These are phyloP conservation scores for Pecten maximus DNA, from an alignment of 2,888 invertebrate species.

Conservation along the genomic window DNA sequence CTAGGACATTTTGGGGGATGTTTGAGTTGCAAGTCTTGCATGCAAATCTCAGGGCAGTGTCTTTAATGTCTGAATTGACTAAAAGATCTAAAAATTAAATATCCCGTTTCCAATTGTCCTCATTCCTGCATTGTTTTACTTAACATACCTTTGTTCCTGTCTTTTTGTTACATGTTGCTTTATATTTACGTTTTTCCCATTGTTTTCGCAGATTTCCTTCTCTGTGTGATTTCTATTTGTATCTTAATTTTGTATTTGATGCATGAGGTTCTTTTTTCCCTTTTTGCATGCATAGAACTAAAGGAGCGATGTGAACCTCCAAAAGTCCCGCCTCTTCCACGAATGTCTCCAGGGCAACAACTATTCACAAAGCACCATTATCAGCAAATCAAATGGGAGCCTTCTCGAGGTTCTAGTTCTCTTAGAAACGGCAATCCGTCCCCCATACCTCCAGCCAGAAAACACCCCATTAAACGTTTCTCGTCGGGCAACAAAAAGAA, in stretches of 20 bases:
- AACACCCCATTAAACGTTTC: constrained; percentile 43
- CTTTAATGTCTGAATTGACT: background rate
- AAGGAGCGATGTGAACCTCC: constrained; percentile 55
- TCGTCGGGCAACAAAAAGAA: constrained; percentile 43
- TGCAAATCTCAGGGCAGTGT: background rate
- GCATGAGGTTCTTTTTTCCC: constrained; percentile 35
- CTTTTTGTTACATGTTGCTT: background rate
- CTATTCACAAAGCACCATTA: constrained; percentile 64
- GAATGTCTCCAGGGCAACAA: constrained; percentile 56
- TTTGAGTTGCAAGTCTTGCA: background rate
- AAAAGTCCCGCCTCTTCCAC: constrained; percentile 57
- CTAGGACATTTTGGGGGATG: background rate
- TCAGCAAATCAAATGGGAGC: constrained; percentile 60
- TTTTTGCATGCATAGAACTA: constrained; percentile 33
- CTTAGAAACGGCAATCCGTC: constrained; percentile 44
- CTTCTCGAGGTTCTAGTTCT: constrained; percentile 41
- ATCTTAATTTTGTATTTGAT: constrained; percentile 31
- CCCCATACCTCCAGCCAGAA: constrained; percentile 46
- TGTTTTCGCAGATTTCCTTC: background rate
- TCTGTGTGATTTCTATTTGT: background rate
- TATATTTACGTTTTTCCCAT: background rate
- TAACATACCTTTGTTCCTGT: constrained; percentile 27
- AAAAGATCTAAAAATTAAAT: background rate
- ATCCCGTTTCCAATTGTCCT: background rate
- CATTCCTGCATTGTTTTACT: constrained; percentile 35